phyloP scores from a whole-genome alignment of 1,140 invertebrate genomes.

The Meloidogyne hapla region DNA sequence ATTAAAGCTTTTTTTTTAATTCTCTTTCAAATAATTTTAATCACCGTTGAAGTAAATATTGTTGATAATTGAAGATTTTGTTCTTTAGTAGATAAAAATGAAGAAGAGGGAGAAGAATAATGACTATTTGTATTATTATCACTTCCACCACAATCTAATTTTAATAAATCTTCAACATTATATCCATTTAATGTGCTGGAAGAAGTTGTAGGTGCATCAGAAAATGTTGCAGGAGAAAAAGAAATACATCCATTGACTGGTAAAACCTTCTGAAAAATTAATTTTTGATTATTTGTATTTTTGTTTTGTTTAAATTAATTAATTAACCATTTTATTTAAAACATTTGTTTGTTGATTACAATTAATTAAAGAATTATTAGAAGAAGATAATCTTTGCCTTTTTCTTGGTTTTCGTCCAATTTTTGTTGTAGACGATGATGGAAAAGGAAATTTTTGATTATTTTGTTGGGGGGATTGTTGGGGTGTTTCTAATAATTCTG shows the following conservation, averaged over 20 bases:
- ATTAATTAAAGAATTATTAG: background rate
- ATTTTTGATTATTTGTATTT: no score
- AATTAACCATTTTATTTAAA: no score
- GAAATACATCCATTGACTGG: conserved; percentile 1
- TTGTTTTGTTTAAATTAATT: no score
- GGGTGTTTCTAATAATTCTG: background rate
- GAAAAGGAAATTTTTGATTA: background rate
- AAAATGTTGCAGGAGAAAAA: background rate
- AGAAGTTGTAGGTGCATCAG: no score
- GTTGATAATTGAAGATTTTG: background rate
- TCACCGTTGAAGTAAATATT: background rate
- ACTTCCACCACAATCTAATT: conserved; percentile 14
- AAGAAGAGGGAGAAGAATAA: background rate
- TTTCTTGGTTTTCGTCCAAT: conserved; percentile 1
- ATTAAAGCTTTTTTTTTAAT: background rate
- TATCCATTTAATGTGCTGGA: background rate
- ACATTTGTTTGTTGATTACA: background rate
- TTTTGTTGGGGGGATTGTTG: background rate
- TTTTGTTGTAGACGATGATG: background rate
- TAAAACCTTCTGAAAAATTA: background rate
- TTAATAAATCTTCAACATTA: conserved; percentile 25
- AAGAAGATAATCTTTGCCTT: background rate
- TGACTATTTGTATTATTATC: conserved; percentile 4
- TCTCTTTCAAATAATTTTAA: background rate
- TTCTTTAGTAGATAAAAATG: background rate